Evolutionary conservation across 2,888 invertebrate genomes (phyloP).

Genomic region (Cyclophora punctaria): DNA sequence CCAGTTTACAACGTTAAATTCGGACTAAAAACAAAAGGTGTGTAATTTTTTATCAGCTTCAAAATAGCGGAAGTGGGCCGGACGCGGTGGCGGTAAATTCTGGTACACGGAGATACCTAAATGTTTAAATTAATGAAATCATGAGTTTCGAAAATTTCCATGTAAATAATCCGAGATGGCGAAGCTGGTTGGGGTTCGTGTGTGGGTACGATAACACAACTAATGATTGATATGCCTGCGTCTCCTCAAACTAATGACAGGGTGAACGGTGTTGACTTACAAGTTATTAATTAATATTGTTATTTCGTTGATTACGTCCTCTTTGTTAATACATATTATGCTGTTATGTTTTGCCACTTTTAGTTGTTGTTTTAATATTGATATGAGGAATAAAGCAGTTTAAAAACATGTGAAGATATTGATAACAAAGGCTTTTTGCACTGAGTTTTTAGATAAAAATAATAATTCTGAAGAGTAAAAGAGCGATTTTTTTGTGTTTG

Average conservation of each 20-base stretch:
- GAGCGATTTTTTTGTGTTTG: no score
- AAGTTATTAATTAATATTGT: constrained; percentile 72
- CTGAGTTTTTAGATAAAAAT: no score
- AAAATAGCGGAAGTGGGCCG: constrained; percentile 32
- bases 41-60: constrained; percentile 52
- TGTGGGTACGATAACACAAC: constrained; percentile 56
- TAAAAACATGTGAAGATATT: no score
- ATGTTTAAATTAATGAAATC: constrained; percentile 34
- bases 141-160: constrained; percentile 29
- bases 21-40: constrained; percentile 51
- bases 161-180: constrained; percentile 44
- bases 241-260: constrained; percentile 69
- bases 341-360: neutral
- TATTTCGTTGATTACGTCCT: constrained; percentile 53
- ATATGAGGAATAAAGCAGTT: no score
- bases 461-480: no score
- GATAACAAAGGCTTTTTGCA: no score
- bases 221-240: constrained; percentile 70
- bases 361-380: no score
- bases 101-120: constrained; percentile 18
- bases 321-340: constrained; percentile 12
- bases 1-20: constrained; percentile 53
- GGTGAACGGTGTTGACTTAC: constrained; percentile 69
- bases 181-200: constrained; percentile 53
- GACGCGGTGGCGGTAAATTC: constrained; percentile 23